These are phyloP conservation scores for Rhysida immarginata DNA, from an alignment of 1,140 invertebrate species.

Conservation along the genomic window DNA sequence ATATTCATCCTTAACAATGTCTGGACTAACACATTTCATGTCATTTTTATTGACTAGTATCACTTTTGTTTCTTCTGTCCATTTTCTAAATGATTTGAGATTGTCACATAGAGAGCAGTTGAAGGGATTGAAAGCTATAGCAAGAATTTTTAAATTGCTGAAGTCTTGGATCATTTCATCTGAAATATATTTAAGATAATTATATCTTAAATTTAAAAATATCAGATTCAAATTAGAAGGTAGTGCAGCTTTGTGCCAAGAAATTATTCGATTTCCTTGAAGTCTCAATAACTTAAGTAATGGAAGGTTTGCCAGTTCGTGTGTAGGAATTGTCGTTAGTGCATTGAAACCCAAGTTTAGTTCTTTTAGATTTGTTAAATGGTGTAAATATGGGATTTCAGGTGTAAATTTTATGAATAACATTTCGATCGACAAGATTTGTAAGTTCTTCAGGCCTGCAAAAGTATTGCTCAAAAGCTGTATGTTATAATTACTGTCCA, in stretches of 20 bases:
- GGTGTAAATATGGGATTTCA: slow-evolving; percentile 11
- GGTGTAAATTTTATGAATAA: not conserved
- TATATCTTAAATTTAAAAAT: slow-evolving; percentile 26
- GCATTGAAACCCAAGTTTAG: slow-evolving; percentile 36
- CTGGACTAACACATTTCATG: slow-evolving; percentile 23
- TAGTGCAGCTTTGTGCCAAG: slow-evolving; percentile 5
- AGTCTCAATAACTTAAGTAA: slow-evolving; percentile 25
- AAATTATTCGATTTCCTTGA: slow-evolving; percentile 1
- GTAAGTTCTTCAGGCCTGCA: slow-evolving; percentile 14
- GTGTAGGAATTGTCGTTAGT: slow-evolving; percentile 33
- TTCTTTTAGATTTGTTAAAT: slow-evolving; percentile 29
- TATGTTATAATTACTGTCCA: no score
- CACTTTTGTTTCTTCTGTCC: not conserved
- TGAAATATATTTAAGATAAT: slow-evolving; percentile 37
- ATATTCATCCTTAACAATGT: no score
- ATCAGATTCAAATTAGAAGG: not conserved
- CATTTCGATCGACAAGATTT: not conserved
- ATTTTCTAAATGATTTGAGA: slow-evolving; percentile 7
- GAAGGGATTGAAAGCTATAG: slow-evolving; percentile 36
- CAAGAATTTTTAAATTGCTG: slow-evolving; percentile 28
- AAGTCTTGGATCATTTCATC: slow-evolving; percentile 39
- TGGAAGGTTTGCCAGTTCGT: slow-evolving; percentile 29
- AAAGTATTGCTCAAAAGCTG: slow-evolving; percentile 30
- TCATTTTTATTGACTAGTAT: not conserved
- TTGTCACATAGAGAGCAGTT: slow-evolving; percentile 25